These are phyloP conservation scores for Lycia hirtaria DNA, from an alignment of 2,888 invertebrate genomes.

Conservation along the genomic window DNA sequence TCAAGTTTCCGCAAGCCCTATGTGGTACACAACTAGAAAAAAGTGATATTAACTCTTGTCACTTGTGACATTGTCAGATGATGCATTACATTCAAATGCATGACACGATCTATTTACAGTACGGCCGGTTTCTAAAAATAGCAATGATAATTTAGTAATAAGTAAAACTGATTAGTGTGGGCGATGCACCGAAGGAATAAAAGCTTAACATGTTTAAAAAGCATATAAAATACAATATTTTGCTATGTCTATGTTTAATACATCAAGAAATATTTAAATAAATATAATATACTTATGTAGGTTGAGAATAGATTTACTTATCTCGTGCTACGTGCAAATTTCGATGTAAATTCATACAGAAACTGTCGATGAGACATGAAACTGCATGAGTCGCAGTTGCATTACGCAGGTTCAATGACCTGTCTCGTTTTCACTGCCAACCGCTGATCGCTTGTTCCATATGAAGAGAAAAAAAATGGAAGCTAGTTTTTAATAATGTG, in stretches of 20 bases:
- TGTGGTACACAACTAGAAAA: constrained; percentile 51
- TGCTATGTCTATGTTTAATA: neutral
- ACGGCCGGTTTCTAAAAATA: constrained; percentile 9
- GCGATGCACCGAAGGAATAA: no score
- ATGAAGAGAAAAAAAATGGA: neutral
- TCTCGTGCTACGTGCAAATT: neutral
- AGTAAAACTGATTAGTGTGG: neutral
- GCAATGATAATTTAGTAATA: neutral
- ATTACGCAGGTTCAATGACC: constrained; percentile 69
- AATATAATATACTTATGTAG: no score
- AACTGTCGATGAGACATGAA: constrained; percentile 13
- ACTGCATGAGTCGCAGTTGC: constrained; percentile 46
- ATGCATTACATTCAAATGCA: constrained; percentile 4
- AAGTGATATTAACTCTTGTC: constrained; percentile 33
- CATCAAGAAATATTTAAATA: no score
- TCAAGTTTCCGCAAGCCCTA: constrained; percentile 57
- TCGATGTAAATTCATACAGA: neutral
- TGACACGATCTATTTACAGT: constrained; percentile 4
- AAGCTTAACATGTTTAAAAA: neutral
- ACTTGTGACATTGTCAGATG: constrained; percentile 4
- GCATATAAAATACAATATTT: neutral
- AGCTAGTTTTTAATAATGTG: no score
- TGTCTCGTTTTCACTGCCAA: constrained; percentile 78
- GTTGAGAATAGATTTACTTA: no score
- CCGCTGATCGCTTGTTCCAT: constrained; percentile 44